phyloP scores from a whole-genome alignment of 1,140 invertebrate species.

The Nasonia longicornis region DNA sequence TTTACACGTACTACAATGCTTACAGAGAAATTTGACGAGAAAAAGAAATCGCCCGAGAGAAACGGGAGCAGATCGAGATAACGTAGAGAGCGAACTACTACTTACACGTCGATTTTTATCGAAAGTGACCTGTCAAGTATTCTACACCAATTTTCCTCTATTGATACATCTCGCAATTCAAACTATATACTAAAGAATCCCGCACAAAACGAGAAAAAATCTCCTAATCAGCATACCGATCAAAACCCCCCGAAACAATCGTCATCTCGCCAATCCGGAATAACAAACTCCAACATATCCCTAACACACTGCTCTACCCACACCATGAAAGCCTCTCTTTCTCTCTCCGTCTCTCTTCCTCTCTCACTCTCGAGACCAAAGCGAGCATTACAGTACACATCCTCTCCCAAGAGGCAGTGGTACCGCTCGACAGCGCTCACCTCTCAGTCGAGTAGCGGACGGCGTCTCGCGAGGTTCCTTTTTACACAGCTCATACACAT shows the following conservation, averaged over 20 bases:
- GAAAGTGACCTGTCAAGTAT: background rate
- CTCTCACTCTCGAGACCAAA: background rate
- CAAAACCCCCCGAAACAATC: no score
- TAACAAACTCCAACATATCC: background rate
- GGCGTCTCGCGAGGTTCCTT: conserved; percentile 27
- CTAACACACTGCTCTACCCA: background rate
- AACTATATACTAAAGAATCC: no score
- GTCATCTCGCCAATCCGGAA: background rate
- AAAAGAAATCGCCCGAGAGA: background rate
- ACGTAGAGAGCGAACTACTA: background rate
- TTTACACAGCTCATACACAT: background rate
- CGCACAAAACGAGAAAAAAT: no score
- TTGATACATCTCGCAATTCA: no score
- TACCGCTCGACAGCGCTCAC: background rate
- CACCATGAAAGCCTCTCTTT: background rate
- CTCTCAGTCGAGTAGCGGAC: conserved; percentile 40
- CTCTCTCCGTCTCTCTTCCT: no score
- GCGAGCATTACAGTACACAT: background rate
- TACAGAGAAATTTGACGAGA: background rate
- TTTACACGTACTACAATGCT: background rate
- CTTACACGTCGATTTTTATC: background rate
- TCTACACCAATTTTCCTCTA: no score
- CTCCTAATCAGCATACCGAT: no score
- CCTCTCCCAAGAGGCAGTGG: background rate
- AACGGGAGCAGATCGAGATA: background rate